These are phyloP conservation scores for Dicerorhinus sumatrensis DNA, from an alignment of 2,113 vertebrate species.

Conservation along the genomic window DNA sequence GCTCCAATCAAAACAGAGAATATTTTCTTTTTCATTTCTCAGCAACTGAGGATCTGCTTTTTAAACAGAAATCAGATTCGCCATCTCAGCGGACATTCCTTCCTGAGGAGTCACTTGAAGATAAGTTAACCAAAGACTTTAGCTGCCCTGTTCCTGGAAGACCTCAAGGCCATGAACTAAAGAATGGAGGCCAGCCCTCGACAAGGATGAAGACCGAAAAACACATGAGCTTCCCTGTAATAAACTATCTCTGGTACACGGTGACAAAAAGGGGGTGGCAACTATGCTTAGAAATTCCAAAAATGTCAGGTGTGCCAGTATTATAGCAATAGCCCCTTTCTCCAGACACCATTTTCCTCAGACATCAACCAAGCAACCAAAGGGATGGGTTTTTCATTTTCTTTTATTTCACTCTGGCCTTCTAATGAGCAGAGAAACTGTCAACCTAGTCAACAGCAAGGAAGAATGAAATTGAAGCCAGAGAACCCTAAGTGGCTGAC, in stretches of 20 bases:
- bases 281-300: background rate
- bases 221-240: background rate
- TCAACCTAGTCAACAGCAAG: background rate
- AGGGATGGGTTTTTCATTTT: background rate
- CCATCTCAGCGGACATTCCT: slow-evolving; percentile 70
- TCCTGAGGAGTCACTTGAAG: slow-evolving; percentile 55
- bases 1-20: slow-evolving; percentile 69
- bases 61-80: slow-evolving; percentile 62
- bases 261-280: background rate
- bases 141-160: slow-evolving; percentile 1
- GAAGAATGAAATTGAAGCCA: background rate
- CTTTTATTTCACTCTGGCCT: background rate
- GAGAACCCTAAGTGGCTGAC: background rate
- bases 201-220: accelerated
- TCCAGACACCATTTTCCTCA: background rate
- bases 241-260: accelerated
- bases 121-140: background rate
- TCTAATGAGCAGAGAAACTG: background rate
- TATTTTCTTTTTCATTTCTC: slow-evolving; percentile 77
- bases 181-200: accelerated
- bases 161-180: background rate
- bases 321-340: background rate
- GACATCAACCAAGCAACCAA: background rate
- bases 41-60: slow-evolving; percentile 64
- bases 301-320: accelerated